Base-by-base conservation (phyloP, 2,888 invertebrate genomes). In the Drosophila paracracens region DNA sequence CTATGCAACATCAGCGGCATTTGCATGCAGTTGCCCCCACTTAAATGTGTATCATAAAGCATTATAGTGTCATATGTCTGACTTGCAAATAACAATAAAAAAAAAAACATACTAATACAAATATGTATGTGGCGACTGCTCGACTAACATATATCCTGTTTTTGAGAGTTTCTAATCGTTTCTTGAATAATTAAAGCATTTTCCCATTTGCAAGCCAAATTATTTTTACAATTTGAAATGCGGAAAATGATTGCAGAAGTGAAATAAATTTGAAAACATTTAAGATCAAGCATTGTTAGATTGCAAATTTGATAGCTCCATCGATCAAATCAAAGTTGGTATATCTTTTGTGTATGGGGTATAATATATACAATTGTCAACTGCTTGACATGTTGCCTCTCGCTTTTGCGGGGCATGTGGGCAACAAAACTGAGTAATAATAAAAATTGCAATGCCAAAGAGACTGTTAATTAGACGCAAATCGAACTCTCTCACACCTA, bases 401-500 rank as follows among this genome's bases (percentile, higher is more conserved):
- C 33, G 52, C 48, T 38, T 31, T 33, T 57, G 50, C 61, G 60
- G 29, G 56, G 29, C 18, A 63, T 74, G 76, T 76, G 65, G 76
- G 76, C 69, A 69, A 63, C 46, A 63, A 38, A 48, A 68, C 64
- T 61, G 16, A 40, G 69, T 27, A 74, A 61, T 80, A 74, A 74
- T 74, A 72, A 65, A 73, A 21, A 52, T 18, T 67, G 83, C 81
- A 88, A 80, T 76, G 71, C 53, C 65, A 70, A 57, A 68, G 64
- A 31, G 69, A 54, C 38, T 63, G 60, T 74, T 83, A 86, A 86
- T 83, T 85, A 85, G 74, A 88, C 54, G 70, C 70, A 56, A 69
- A 64, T 31, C 52, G 46, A 80, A 88, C 63, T 61, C n/a, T 38
- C 73, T 83, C 71, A 70, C 86, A 85, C 83, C 88, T 83, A 65